Percentiles rank a stretch among this genome's conserved stretches.
Conservation (phyloP, 1,140 invertebrate genomes). For the Cyrtorhinus lividipennis region DNA sequence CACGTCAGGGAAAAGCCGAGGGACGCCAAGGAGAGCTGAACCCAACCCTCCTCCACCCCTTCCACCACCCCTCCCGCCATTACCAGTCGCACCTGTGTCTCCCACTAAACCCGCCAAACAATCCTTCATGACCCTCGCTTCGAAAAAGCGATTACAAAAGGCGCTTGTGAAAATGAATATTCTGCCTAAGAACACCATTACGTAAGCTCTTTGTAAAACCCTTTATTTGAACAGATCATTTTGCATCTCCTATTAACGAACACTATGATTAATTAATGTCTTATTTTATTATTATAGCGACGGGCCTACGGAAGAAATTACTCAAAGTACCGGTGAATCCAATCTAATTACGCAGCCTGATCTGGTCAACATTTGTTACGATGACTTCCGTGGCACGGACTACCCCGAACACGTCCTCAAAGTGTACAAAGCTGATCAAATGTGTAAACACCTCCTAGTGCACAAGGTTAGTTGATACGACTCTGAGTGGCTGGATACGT, state of each 20-base stretch:
- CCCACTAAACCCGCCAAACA: slow-evolving; percentile 42
- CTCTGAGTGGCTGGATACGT: background rate
- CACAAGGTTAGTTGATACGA: slow-evolving; percentile 48
- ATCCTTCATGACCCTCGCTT: slow-evolving; percentile 76
- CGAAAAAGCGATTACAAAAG: slow-evolving; percentile 69
- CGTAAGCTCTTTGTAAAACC: slow-evolving; percentile 35
- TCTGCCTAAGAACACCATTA: slow-evolving; percentile 69
- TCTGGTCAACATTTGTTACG: slow-evolving; percentile 63
- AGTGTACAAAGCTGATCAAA: slow-evolving; percentile 91
- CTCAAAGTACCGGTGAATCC: slow-evolving; percentile 12
- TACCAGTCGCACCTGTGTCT: slow-evolving; percentile 29
- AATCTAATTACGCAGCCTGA: slow-evolving; percentile 47
- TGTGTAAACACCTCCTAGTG: slow-evolving; percentile 91
- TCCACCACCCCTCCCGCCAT: slow-evolving; percentile 30
- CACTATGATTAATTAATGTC: background rate
- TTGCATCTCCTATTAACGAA: background rate
- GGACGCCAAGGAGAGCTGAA: slow-evolving; percentile 34
- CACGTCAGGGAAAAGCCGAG: slow-evolving; percentile 30
- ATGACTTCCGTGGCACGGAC: slow-evolving; percentile 57
- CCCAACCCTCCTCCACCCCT: slow-evolving; percentile 29
- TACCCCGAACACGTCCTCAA: slow-evolving; percentile 96
- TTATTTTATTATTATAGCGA: slow-evolving; percentile 16
- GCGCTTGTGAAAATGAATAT: slow-evolving; percentile 84
- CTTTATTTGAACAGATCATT: background rate
- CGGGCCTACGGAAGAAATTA: slow-evolving; percentile 14